Evolutionary conservation across 2,797 vertebrate genomes (phyloP).

Genomic region (Pelobates cultripes): DNA sequence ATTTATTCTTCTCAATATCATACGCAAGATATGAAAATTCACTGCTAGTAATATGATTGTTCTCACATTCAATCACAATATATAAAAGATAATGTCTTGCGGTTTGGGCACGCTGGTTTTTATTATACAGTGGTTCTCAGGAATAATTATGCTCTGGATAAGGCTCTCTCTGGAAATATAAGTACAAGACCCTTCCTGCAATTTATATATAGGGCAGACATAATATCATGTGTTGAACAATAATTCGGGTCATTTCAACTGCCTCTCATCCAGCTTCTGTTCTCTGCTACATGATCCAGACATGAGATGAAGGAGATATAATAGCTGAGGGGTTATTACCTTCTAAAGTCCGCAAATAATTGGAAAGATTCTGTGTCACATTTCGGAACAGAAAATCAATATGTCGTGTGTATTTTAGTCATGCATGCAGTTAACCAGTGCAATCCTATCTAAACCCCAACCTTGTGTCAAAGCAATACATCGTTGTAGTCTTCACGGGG

Average conservation of each 20-base stretch:
- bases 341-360: slow-evolving; percentile 1
- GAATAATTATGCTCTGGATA: neutral
- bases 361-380: neutral
- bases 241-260: neutral
- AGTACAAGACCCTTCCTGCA: neutral
- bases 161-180: neutral
- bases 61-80: too few species aligned
- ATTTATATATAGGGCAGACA: neutral
- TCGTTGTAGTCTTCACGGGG: neutral
- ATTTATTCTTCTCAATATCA: too few species aligned
- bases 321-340: slow-evolving; percentile 9
- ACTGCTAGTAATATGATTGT: too few species aligned
- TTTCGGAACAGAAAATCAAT: neutral
- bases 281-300: neutral
- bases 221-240: neutral
- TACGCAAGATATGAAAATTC: too few species aligned
- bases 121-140: neutral
- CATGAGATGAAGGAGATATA: neutral
- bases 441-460: neutral
- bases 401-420: neutral
- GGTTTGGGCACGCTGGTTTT: neutral
- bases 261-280: neutral
- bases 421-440: neutral
- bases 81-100: neutral
- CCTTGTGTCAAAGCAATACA: neutral